phyloP scores from a whole-genome alignment of 2,797 vertebrate genomes.

The Coreius guichenoti region DNA sequence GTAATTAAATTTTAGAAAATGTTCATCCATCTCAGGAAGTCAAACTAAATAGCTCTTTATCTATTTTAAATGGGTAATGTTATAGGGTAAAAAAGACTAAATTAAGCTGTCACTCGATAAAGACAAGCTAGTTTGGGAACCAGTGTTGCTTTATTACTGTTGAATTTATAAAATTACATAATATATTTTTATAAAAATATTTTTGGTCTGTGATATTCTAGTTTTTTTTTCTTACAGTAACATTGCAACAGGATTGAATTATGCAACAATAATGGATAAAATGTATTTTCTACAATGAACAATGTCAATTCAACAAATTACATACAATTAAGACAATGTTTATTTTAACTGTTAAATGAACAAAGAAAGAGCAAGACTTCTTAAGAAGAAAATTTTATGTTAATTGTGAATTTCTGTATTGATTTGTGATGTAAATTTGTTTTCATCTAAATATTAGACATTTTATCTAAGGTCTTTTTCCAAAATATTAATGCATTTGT shows the following conservation, averaged over 20 bases:
- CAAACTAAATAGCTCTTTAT: not conserved
- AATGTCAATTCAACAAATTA: not conserved
- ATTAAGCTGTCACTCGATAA: not conserved
- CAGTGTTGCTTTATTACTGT: not conserved
- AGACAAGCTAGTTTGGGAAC: not conserved
- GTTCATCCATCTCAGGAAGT: not conserved
- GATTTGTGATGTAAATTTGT: not conserved
- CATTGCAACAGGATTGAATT: not conserved
- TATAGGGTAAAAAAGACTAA: not conserved
- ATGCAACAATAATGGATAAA: no score
- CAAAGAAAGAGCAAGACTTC: not conserved
- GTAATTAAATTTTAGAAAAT: not conserved
- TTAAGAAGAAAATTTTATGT: not conserved
- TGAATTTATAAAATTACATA: not conserved
- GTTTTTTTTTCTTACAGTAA: not conserved
- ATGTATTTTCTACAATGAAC: not conserved
- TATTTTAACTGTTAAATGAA: not conserved
- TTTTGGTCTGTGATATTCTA: not conserved
- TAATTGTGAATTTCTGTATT: not conserved
- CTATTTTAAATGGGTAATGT: not conserved
- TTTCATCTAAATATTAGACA: not conserved
- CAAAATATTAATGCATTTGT: not conserved
- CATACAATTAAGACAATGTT: not conserved
- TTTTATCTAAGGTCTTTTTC: not conserved
- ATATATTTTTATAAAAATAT: not conserved